Percentiles rank a stretch among this genome's conserved stretches.
Conservation (phyloP, 2,797 vertebrate genomes). For the Pogoniulus pusillus region DNA sequence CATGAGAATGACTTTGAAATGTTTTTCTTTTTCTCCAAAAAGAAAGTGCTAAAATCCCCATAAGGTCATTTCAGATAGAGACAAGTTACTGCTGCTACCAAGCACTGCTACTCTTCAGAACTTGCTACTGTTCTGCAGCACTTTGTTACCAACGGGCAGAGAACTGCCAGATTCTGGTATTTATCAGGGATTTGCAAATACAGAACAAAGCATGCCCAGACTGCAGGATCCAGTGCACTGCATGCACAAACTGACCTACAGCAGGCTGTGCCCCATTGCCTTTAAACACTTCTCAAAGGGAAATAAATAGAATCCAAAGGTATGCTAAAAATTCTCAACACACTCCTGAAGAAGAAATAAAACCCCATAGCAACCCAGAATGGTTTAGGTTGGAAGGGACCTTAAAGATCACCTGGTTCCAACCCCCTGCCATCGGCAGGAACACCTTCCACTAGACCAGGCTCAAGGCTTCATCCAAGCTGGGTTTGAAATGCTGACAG, state of each 20-base stretch:
- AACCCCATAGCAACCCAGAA: too few species aligned
- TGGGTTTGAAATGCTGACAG: background rate
- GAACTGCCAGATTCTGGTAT: background rate
- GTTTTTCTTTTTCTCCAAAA: background rate
- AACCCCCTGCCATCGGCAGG: too few species aligned
- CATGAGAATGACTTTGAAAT: background rate
- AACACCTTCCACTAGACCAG: too few species aligned
- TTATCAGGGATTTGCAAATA: background rate
- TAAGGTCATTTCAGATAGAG: background rate
- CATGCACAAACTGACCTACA: background rate
- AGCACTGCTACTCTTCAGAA: background rate
- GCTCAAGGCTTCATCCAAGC: too few species aligned
- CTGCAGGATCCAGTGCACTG: background rate
- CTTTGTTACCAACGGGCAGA: background rate
- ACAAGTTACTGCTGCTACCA: background rate
- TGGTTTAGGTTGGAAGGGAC: too few species aligned
- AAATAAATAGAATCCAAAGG: too few species aligned
- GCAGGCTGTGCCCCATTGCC: background rate
- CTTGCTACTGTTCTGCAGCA: background rate
- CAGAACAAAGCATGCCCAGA: background rate
- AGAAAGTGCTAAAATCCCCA: background rate
- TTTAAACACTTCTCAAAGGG: background rate
- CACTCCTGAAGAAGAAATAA: background rate
- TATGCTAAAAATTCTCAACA: background rate
- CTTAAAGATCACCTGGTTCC: too few species aligned